These are phyloP conservation scores for Selene dorsalis DNA, from an alignment of 2,797 vertebrate genomes.

Conservation along the genomic window DNA sequence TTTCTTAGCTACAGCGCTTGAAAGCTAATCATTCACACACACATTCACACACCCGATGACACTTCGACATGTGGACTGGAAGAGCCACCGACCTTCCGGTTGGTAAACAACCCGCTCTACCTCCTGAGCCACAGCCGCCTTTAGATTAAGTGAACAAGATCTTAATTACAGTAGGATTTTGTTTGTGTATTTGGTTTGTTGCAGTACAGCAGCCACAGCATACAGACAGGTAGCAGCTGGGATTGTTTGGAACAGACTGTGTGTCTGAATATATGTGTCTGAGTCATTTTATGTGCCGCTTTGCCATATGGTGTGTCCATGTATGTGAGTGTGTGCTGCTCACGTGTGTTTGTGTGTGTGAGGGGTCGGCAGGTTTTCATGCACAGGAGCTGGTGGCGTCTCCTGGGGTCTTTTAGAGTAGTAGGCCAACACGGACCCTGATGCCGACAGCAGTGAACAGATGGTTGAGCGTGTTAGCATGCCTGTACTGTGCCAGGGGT, in stretches of 20 bases:
- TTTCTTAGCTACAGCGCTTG: too few species aligned
- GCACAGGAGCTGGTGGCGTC: slow-evolving; percentile 43
- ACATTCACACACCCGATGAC: too few species aligned
- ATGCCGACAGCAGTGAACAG: slow-evolving; percentile 68
- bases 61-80: too few species aligned
- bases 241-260: slow-evolving; percentile 22
- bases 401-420: slow-evolving; percentile 49
- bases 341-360: slow-evolving; percentile 24
- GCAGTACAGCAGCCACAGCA: slow-evolving; percentile 2
- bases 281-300: slow-evolving; percentile 14
- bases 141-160: too few species aligned
- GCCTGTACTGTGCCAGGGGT: slow-evolving; percentile 59
- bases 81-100: too few species aligned
- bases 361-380: slow-evolving; percentile 41
- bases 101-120: too few species aligned
- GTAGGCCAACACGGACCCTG: slow-evolving; percentile 37
- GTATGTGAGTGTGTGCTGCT: slow-evolving; percentile 30
- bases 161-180: too few species aligned
- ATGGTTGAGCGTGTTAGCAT: slow-evolving; percentile 74
- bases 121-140: too few species aligned
- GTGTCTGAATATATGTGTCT: slow-evolving; percentile 27
- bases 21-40: too few species aligned
- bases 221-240: slow-evolving; percentile 36
- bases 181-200: slow-evolving; percentile 1
- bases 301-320: slow-evolving; percentile 20